Conservation (phyloP, 2,888 invertebrate genomes). For the Erebia epiphron region DNA sequence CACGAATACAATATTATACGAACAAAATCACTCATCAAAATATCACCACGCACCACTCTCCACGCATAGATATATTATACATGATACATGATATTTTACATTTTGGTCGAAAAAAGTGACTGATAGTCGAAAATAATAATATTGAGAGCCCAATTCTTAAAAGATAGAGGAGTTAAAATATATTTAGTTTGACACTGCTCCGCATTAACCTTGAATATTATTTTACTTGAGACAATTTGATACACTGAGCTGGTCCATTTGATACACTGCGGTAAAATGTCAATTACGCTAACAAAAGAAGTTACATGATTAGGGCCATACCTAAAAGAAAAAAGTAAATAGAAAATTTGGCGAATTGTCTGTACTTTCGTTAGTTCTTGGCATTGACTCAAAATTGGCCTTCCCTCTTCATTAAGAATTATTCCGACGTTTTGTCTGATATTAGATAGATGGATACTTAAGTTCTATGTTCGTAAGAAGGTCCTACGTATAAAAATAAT, state of each 20-base stretch:
- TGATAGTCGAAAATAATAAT: no score
- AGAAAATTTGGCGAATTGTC: conserved; percentile 32
- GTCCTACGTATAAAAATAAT: not conserved
- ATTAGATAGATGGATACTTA: conserved; percentile 4
- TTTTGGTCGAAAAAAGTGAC: not conserved
- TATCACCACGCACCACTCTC: not conserved
- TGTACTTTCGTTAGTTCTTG: conserved; percentile 35
- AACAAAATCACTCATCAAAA: not conserved
- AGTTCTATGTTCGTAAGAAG: not conserved
- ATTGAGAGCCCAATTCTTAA: no score
- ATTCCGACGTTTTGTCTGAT: not conserved
- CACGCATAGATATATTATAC: no score
- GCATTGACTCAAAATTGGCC: conserved; percentile 31
- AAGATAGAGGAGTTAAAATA: no score
- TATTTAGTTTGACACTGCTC: no score
- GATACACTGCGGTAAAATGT: conserved; percentile 7
- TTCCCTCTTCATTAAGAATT: not conserved
- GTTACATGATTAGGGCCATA: conserved; percentile 24
- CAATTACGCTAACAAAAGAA: conserved; percentile 1
- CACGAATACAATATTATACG: not conserved
- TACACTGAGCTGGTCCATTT: not conserved
- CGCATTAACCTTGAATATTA: no score
- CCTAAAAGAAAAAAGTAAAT: conserved; percentile 19
- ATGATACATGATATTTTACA: not conserved
- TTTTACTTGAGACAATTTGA: no score